A percentile compares a stretch with the other conserved stretches of the same genome.
phyloP scores from a whole-genome alignment of 2,888 invertebrate genomes.

The Acanthococcus lagerstroemiae region DNA sequence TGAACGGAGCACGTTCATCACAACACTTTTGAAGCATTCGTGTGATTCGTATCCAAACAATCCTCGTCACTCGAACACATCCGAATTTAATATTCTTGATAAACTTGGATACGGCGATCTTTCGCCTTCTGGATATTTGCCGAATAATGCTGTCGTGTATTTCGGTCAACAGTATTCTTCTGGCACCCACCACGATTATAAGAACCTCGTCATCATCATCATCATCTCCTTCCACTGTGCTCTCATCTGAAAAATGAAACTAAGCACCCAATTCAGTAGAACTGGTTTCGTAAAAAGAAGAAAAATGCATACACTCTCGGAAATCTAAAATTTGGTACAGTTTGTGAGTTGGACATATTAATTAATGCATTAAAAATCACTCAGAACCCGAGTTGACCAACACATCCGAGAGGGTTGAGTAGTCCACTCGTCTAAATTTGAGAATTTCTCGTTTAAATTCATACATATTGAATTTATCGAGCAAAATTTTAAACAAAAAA shows the following conservation, averaged over 20 bases:
- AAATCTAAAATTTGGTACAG: too few species aligned
- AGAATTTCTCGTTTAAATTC: too few species aligned
- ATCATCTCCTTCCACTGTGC: constrained; percentile 60
- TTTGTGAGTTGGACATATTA: too few species aligned
- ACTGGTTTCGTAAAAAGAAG: neutral
- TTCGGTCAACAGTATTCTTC: constrained; percentile 68
- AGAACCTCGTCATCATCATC: constrained; percentile 71
- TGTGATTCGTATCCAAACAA: too few species aligned
- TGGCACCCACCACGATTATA: constrained; percentile 68
- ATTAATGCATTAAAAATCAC: too few species aligned
- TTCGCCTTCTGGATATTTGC: constrained; percentile 84
- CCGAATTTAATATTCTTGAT: constrained; percentile 87
- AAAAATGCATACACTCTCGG: neutral
- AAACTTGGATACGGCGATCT: constrained; percentile 85
- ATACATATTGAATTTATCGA: too few species aligned
- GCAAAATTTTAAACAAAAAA: too few species aligned
- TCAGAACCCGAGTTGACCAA: too few species aligned
- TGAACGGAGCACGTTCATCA: too few species aligned
- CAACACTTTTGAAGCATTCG: too few species aligned
- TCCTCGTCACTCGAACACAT: constrained; percentile 67
- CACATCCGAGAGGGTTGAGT: too few species aligned
- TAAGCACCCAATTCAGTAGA: neutral
- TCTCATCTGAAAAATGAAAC: constrained; percentile 41
- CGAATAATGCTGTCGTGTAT: constrained; percentile 63
- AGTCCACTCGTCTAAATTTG: too few species aligned